phyloP scores from a whole-genome alignment of 2,888 invertebrate species.

The Agonum fuliginosum region DNA sequence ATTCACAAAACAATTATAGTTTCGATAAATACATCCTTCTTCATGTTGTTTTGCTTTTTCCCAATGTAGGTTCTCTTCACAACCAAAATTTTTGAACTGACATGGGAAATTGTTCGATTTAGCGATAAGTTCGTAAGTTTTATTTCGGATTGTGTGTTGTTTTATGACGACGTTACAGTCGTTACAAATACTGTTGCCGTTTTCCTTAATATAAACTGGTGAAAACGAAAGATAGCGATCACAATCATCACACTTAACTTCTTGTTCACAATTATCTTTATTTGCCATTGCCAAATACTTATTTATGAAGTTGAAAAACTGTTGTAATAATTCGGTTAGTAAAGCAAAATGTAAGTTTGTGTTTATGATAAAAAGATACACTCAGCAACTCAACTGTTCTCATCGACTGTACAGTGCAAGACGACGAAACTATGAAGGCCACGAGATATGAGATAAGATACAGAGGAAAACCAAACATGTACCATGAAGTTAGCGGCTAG shows the following conservation, averaged over 20 bases:
- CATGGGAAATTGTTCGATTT: neutral
- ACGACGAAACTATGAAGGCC: too few species aligned
- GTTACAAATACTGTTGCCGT: neutral
- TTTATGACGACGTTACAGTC: neutral
- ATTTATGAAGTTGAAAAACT: too few species aligned
- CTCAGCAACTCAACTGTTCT: too few species aligned
- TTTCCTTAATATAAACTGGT: neutral
- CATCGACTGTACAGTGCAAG: too few species aligned
- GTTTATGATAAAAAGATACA: too few species aligned
- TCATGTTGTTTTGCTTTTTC: neutral
- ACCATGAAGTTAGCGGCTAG: too few species aligned
- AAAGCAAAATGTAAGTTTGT: too few species aligned
- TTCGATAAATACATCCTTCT: neutral
- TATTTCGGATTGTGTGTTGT: neutral
- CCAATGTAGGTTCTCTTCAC: neutral
- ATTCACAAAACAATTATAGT: neutral
- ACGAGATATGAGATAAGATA: too few species aligned
- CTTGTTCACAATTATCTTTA: neutral
- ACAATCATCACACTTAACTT: neutral
- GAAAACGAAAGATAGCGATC: neutral
- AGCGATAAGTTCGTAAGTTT: neutral
- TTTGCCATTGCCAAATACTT: too few species aligned
- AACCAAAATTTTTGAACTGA: neutral
- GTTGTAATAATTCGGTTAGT: too few species aligned
- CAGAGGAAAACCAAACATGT: too few species aligned